A percentile compares a stretch with the other conserved stretches of the same genome.
Conservation (phyloP, 2,113 vertebrate genomes). For the Falcunculus frontatus region DNA sequence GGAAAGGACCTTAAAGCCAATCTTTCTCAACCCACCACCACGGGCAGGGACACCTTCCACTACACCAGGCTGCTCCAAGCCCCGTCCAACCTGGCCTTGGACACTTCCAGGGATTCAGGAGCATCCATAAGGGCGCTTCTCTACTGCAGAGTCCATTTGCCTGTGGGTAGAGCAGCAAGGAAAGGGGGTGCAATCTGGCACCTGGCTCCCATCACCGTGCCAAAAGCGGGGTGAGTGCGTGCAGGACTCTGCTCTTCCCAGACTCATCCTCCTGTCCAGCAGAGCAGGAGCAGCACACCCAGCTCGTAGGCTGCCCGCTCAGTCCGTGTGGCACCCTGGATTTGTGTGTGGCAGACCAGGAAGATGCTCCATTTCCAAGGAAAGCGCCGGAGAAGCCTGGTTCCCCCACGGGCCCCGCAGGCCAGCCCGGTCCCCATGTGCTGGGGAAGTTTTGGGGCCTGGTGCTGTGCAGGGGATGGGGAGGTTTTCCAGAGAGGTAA, state of each 20-base stretch:
- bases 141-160: neutral
- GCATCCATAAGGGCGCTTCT: neutral
- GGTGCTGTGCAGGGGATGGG: neutral
- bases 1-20: neutral
- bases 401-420: neutral
- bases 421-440: rapidly evolving
- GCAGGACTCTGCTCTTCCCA: neutral
- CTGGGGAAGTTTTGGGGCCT: neutral
- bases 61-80: neutral
- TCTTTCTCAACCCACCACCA: rapidly evolving
- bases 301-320: neutral
- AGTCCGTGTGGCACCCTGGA: rapidly evolving
- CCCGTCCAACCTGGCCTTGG: neutral
- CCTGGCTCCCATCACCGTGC: rapidly evolving
- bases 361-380: neutral
- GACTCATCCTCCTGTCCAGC: neutral
- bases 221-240: rapidly evolving
- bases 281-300: neutral
- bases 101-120: neutral
- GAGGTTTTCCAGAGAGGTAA: neutral
- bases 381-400: rapidly evolving
- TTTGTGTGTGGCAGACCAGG: rapidly evolving
- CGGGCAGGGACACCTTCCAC: neutral
- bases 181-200: neutral
- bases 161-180: neutral